A percentile compares a stretch with the other conserved stretches of the same genome.
Evolutionary conservation across 1,140 invertebrate species (phyloP).

Genomic region (Dendrolimus punctatus): DNA sequence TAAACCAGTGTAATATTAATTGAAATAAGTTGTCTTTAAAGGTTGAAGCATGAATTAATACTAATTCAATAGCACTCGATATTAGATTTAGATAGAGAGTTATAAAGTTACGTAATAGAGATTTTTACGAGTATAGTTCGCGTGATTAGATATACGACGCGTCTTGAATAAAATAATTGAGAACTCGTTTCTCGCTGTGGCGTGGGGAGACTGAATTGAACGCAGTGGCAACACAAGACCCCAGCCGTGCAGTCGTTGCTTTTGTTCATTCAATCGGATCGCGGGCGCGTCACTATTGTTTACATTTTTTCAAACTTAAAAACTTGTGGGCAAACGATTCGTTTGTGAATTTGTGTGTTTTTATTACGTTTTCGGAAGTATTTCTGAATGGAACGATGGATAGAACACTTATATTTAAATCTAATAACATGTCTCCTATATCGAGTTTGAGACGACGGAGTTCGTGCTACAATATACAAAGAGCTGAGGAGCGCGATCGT

Average conservation of each 20-base stretch:
- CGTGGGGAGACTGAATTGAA: slow-evolving; percentile 33
- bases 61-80: slow-evolving; percentile 5
- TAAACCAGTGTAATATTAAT: no score
- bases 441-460: slow-evolving; percentile 64
- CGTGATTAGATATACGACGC: slow-evolving; percentile 25
- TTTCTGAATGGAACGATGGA: slow-evolving; percentile 66
- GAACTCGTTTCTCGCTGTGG: slow-evolving; percentile 25
- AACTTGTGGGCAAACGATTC: slow-evolving; percentile 24
- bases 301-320: slow-evolving; percentile 47
- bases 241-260: slow-evolving; percentile 45
- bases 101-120: slow-evolving; percentile 37
- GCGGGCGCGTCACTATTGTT: slow-evolving; percentile 43
- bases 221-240: slow-evolving; percentile 63
- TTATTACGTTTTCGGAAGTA: slow-evolving; percentile 13
- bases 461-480: slow-evolving; percentile 70
- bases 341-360: slow-evolving; percentile 19
- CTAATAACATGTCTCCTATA: slow-evolving; percentile 61
- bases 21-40: no score
- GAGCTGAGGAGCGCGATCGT: slow-evolving; percentile 65
- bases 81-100: slow-evolving; percentile 14
- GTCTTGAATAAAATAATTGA: slow-evolving; percentile 16
- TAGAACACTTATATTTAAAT: slow-evolving; percentile 64
- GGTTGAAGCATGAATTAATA: background rate
- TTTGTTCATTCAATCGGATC: slow-evolving; percentile 34
- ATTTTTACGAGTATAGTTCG: slow-evolving; percentile 27